These are phyloP conservation scores for Drosophila carrolli DNA, from an alignment of 1,140 invertebrate genomes.

Conservation along the genomic window DNA sequence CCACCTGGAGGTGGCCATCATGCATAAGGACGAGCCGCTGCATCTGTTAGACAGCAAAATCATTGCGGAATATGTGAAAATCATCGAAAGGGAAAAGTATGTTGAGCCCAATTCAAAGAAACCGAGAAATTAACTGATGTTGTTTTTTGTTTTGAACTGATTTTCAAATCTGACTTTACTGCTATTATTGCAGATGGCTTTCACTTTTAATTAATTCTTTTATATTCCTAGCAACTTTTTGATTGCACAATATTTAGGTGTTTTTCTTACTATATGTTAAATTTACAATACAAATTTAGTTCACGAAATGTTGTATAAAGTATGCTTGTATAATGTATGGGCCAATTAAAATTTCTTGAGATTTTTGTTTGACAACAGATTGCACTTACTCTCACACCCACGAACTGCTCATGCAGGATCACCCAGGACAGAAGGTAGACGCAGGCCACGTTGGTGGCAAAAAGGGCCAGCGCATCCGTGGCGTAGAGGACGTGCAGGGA, in stretches of 20 bases:
- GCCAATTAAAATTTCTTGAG: too few species aligned
- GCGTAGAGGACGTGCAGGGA: conserved; percentile 93
- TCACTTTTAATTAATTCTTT: too few species aligned
- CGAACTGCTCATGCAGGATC: conserved; percentile 97
- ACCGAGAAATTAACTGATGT: conserved; percentile 87
- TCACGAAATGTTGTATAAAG: too few species aligned
- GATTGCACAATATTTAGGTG: too few species aligned
- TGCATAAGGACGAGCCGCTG: conserved; percentile 92
- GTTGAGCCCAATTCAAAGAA: conserved; percentile 99
- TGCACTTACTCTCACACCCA: conserved; percentile 94
- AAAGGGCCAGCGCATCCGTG: conserved; percentile 96
- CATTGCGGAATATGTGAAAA: conserved; percentile 95
- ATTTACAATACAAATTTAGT: too few species aligned
- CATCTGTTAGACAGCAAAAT: conserved; percentile 95
- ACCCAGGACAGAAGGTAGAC: conserved; percentile 98
- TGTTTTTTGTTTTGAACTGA: too few species aligned
- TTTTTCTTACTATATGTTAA: too few species aligned
- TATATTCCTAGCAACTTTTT: too few species aligned
- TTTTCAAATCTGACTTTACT: too few species aligned
- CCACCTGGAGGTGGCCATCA: conserved; percentile 99
- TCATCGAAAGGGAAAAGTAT: conserved; percentile 99
- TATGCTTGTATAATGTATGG: too few species aligned
- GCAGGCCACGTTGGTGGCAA: conserved; percentile 96
- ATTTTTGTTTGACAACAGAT: too few species aligned
- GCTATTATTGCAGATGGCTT: too few species aligned